Conservation (phyloP, 1,140 invertebrate species). For the Nephila pilipes region DNA sequence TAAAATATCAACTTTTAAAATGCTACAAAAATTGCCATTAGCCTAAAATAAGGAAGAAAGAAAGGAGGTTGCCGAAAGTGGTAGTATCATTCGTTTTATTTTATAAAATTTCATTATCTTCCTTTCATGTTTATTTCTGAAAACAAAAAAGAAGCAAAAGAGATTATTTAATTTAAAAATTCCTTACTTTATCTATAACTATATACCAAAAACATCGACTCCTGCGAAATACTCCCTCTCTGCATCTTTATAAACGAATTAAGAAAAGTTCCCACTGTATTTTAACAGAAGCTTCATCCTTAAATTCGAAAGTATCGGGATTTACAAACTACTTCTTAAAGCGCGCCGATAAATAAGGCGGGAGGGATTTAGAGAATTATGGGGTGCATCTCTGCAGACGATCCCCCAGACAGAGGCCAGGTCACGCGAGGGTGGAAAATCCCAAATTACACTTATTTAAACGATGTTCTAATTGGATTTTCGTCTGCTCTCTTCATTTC, state of each 20-base stretch:
- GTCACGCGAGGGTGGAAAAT: slow-evolving; percentile 21
- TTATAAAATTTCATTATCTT: too few species aligned
- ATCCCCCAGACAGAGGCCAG: not conserved
- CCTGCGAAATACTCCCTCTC: not conserved
- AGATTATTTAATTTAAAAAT: too few species aligned
- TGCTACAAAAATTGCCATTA: too few species aligned
- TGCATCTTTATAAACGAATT: not conserved
- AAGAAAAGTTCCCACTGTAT: not conserved
- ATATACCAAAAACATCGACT: too few species aligned
- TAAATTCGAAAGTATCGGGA: not conserved
- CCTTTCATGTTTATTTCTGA: too few species aligned
- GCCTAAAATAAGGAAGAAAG: too few species aligned
- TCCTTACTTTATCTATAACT: too few species aligned
- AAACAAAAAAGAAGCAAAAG: too few species aligned
- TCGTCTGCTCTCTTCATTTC: not conserved
- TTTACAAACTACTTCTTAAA: not conserved
- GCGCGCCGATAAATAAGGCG: not conserved
- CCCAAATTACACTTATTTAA: slow-evolving; percentile 9
- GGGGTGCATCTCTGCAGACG: not conserved
- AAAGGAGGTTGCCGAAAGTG: too few species aligned
- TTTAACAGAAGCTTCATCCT: not conserved
- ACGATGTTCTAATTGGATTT: slow-evolving; percentile 21
- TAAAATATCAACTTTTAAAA: too few species aligned
- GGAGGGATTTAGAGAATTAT: not conserved
- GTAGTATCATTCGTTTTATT: too few species aligned